Base-by-base conservation (phyloP, 37 sponge, comb jelly and placozoan genomes). In the Bolinopsis microptera region DNA sequence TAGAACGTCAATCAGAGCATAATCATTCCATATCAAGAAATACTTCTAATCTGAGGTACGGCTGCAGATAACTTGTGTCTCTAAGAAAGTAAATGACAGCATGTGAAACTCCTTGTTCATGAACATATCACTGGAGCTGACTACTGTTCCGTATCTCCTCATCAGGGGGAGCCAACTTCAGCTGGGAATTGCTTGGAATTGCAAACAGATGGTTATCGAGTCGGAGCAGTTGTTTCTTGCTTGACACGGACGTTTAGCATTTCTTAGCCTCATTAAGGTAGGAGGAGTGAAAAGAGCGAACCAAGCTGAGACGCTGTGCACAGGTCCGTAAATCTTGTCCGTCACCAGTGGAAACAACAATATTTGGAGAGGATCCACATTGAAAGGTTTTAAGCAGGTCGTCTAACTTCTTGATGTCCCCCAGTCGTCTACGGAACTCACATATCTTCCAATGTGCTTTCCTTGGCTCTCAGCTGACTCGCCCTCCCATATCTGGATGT, bases 401-500 rank as follows among this genome's bases (percentile, higher is more conserved):
- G 8, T 80, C 83, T 32, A 80, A 38, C 27, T 35, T 80, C 36
- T 3, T 80, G 16, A 33, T 22, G 38, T 80, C 83, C 0, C 38
- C 83, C 23, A 23, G 22, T 38, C 35, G 36, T 23, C 22, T 27
- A 13, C 2, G 23, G 74, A 70, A 70, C 74, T 70, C 8, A 36
- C 31, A 35, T 8, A 27, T 80, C 36, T 31, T 80, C 83, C 83
- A 80, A 23, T 80, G 36, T 23, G 31, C 83, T 27, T n/a, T 80
- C 83, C 83, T 80, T 80, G 35, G 83, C 83, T 31, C 83, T 32
- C 23, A 80, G 28, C 38, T 80, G 83, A 38, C 36, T 80, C 13
- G 83, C 83, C n/a, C 83, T 80, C 83, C 36, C 31, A 35, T 9
- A 80, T 80, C 38, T 80, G 83, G 8, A 80, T 80, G 23, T 80